Conservation (phyloP, 1,140 invertebrate species). For the Berghia stephanieae region DNA sequence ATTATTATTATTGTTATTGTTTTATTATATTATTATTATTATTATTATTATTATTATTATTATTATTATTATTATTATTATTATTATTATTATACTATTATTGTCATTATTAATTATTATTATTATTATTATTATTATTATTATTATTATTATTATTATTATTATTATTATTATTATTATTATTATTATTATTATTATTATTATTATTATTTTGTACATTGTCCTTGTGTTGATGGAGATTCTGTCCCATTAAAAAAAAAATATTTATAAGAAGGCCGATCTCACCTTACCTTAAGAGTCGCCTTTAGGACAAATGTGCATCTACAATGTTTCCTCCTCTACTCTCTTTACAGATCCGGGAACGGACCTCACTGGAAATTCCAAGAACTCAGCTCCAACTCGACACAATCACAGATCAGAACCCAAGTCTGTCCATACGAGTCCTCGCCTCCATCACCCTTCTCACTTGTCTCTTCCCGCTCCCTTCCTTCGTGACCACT, state of each 20-base stretch:
- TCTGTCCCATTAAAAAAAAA: neutral
- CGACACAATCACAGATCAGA: slow-evolving; percentile 35
- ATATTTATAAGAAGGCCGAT: neutral
- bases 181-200: too few relatives aligned
- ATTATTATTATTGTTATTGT: too few relatives aligned
- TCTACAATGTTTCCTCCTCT: neutral
- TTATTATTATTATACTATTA: too few relatives aligned
- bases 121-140: too few relatives aligned
- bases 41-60: too few relatives aligned
- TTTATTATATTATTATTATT: too few relatives aligned
- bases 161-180: too few relatives aligned
- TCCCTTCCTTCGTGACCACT: slow-evolving; percentile 37
- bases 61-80: too few relatives aligned
- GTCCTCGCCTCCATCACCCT: slow-evolving; percentile 30
- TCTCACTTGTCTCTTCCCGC: slow-evolving; percentile 28
- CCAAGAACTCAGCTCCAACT: slow-evolving; percentile 32
- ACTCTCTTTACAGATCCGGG: slow-evolving; percentile 26
- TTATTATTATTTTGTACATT: too few relatives aligned
- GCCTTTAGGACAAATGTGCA: neutral
- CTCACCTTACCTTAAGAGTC: neutral
- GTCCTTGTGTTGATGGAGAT: too few relatives aligned
- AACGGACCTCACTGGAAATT: slow-evolving; percentile 29
- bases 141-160: too few relatives aligned
- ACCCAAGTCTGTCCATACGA: slow-evolving; percentile 11
- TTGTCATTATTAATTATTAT: too few relatives aligned